Evolutionary conservation across 2,888 invertebrate genomes (phyloP).

Genomic region (Agonopterix arenella): DNA sequence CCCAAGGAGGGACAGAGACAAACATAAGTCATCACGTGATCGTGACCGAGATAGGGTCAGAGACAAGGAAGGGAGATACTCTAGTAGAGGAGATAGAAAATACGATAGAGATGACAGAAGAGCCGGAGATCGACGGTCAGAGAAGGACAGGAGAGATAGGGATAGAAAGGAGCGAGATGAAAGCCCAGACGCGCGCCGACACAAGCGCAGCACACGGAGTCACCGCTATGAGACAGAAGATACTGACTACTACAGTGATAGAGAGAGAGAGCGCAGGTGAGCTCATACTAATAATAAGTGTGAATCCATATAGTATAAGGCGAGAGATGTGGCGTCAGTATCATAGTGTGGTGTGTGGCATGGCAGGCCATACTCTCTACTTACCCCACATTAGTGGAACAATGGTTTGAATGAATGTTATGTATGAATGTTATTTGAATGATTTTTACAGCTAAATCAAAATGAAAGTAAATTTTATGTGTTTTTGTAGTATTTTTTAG

Average conservation of each 20-base stretch:
- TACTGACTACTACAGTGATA: constrained; percentile 82
- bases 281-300: background rate
- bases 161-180: constrained; percentile 47
- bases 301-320: too few relatives aligned
- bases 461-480: too few relatives aligned
- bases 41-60: constrained; percentile 24
- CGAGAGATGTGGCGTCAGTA: too few relatives aligned
- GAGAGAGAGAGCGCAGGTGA: constrained; percentile 74
- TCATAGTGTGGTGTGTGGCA: too few relatives aligned
- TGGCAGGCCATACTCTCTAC: too few relatives aligned
- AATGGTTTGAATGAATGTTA: too few relatives aligned
- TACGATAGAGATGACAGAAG: constrained; percentile 48
- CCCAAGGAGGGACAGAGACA: constrained; percentile 52
- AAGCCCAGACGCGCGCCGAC: constrained; percentile 47
- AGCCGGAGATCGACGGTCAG: constrained; percentile 44
- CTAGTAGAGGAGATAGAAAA: constrained; percentile 44
- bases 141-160: constrained; percentile 19
- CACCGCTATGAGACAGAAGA: constrained; percentile 81
- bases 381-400: too few relatives aligned
- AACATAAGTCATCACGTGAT: constrained; percentile 43
- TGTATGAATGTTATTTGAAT: too few relatives aligned
- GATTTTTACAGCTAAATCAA: too few relatives aligned
- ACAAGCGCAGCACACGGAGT: constrained; percentile 52
- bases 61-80: constrained; percentile 39
- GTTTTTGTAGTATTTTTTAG: too few relatives aligned